Evolutionary conservation across 2,113 vertebrate species (phyloP).

Genomic region (Psittacara wagleri): DNA sequence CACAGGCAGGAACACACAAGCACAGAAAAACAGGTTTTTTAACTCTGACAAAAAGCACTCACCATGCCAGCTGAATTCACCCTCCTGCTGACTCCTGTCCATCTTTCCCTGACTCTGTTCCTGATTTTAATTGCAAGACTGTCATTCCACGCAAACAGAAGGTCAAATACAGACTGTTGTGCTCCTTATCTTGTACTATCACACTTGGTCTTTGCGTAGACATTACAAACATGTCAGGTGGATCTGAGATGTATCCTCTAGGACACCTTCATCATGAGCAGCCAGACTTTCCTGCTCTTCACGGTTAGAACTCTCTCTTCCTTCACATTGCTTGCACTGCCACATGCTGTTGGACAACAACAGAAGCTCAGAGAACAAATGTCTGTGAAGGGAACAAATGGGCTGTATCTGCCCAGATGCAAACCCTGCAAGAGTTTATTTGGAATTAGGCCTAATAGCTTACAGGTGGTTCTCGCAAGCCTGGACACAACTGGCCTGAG

Average conservation of each 20-base stretch:
- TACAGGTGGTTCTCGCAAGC: not conserved
- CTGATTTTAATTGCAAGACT: not conserved
- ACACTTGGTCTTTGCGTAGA: not conserved
- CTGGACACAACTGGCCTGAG: too few relatives aligned
- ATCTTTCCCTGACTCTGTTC: not conserved
- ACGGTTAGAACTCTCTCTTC: not conserved
- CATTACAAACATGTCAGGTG: fast-evolving
- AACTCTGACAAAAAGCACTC: not conserved
- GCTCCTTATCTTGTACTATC: too few relatives aligned
- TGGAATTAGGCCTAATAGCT: not conserved
- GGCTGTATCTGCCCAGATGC: not conserved
- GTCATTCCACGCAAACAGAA: not conserved
- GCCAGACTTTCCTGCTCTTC: not conserved
- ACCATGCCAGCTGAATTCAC: not conserved
- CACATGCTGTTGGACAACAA: not conserved
- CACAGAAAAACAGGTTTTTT: not conserved
- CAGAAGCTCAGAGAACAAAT: not conserved
- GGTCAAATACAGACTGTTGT: not conserved
- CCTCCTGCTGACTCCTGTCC: not conserved
- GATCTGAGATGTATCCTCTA: not conserved
- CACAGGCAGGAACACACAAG: not conserved
- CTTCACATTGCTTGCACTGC: not conserved
- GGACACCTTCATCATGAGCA: fast-evolving
- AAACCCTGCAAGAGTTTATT: not conserved
- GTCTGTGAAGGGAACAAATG: fast-evolving